Evolutionary conservation across 2,888 invertebrate genomes (phyloP).

Genomic region (Andricus quercusramuli): DNA sequence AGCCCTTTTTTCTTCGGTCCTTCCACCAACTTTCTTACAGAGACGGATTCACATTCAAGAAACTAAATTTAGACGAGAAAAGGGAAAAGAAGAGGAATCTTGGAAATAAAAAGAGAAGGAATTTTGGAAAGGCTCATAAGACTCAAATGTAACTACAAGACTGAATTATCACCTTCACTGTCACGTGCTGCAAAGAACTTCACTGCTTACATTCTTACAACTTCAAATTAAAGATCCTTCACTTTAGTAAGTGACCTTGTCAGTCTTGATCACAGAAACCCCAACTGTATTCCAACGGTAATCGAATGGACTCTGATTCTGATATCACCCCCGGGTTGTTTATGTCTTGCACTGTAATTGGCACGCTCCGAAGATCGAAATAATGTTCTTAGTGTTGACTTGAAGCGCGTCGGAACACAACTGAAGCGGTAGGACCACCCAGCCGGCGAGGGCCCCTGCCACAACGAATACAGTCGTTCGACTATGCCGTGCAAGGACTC

Average conservation of each 20-base stretch:
- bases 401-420: constrained; percentile 78
- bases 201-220: constrained; percentile 5
- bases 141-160: neutral
- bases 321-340: neutral
- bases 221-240: neutral
- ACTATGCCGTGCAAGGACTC: constrained; percentile 71
- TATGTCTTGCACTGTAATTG: neutral
- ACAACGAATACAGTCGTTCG: constrained; percentile 73
- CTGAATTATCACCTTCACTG: constrained; percentile 12
- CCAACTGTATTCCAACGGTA: neutral
- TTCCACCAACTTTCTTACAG: neutral
- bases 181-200: constrained; percentile 23
- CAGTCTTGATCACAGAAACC: neutral
- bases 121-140: too few species aligned
- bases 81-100: neutral
- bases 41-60: constrained; percentile 21
- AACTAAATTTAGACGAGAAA: neutral
- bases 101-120: too few species aligned
- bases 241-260: neutral
- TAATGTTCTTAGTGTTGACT: constrained; percentile 73
- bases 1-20: constrained; percentile 14
- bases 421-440: constrained; percentile 79
- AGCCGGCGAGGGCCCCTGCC: constrained; percentile 72
- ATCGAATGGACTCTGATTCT: neutral
- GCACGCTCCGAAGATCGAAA: constrained; percentile 57